Evolutionary conservation across 2,888 invertebrate species (phyloP).

Genomic region (Autographa gamma): DNA sequence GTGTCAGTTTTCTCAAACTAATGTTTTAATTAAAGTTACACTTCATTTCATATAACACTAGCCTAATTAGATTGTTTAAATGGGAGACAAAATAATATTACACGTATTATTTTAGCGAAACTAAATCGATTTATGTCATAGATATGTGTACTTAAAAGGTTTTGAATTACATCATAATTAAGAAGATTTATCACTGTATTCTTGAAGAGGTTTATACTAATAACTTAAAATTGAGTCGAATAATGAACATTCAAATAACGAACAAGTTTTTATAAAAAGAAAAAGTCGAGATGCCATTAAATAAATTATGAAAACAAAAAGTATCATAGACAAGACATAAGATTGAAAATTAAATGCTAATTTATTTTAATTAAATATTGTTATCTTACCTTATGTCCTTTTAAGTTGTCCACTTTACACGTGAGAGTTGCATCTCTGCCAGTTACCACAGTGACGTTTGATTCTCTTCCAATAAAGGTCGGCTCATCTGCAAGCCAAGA

Average conservation of each 20-base stretch:
- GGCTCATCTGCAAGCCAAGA: constrained; percentile 70
- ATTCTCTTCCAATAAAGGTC: constrained; percentile 69
- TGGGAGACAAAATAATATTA: not conserved
- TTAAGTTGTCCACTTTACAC: constrained; percentile 76
- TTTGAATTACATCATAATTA: no score
- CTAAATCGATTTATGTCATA: not conserved
- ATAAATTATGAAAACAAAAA: not conserved
- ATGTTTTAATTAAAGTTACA: constrained; percentile 4
- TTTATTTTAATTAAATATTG: not conserved
- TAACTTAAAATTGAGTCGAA: no score
- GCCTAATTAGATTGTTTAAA: constrained; percentile 4
- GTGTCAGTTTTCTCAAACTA: not conserved
- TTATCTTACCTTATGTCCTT: constrained; percentile 74
- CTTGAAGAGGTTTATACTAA: not conserved
- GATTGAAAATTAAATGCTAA: no score
- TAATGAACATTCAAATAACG: no score
- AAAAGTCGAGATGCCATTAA: no score
- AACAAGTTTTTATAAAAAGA: no score
- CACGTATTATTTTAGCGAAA: not conserved
- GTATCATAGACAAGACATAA: not conserved
- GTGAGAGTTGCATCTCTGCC: constrained; percentile 78
- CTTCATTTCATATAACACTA: constrained; percentile 1
- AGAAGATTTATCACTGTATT: not conserved
- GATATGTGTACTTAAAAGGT: not conserved
- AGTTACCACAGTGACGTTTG: constrained; percentile 76